Evolutionary conservation across 2,113 vertebrate species (phyloP).

Genomic region (Lamprotornis superbus): DNA sequence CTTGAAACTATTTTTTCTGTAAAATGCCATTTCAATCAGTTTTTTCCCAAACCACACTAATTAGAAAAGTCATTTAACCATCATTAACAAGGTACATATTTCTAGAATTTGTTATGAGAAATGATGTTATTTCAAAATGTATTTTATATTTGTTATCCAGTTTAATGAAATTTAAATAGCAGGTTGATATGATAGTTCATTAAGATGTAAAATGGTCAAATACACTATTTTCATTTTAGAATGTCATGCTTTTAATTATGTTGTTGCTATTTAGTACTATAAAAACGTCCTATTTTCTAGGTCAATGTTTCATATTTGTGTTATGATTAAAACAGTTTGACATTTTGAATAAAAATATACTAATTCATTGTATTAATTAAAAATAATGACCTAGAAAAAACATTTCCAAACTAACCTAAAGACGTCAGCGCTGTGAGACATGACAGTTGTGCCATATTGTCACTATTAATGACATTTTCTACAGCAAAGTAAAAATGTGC

Average conservation of each 20-base stretch:
- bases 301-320: conserved; percentile 32
- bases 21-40: conserved; percentile 27
- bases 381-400: conserved; percentile 58
- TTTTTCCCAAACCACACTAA: not conserved
- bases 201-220: conserved; percentile 44
- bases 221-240: conserved; percentile 41
- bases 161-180: conserved; percentile 22
- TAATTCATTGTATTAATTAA: conserved; percentile 56
- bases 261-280: conserved; percentile 28
- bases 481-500: not conserved
- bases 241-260: conserved; percentile 35
- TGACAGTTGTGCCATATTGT: conserved; percentile 22
- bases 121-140: not conserved
- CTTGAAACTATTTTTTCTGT: conserved; percentile 35
- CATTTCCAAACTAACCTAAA: conserved; percentile 11
- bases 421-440: not conserved
- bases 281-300: conserved; percentile 29
- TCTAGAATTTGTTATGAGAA: not conserved
- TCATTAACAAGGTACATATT: conserved; percentile 29
- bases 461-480: not conserved
- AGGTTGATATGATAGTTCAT: conserved; percentile 16
- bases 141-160: not conserved
- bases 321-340: conserved; percentile 47
- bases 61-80: conserved; percentile 36
- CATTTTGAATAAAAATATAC: conserved; percentile 56